Conservation (phyloP, 2,888 invertebrate species). For the Netelia fuscicornis region DNA sequence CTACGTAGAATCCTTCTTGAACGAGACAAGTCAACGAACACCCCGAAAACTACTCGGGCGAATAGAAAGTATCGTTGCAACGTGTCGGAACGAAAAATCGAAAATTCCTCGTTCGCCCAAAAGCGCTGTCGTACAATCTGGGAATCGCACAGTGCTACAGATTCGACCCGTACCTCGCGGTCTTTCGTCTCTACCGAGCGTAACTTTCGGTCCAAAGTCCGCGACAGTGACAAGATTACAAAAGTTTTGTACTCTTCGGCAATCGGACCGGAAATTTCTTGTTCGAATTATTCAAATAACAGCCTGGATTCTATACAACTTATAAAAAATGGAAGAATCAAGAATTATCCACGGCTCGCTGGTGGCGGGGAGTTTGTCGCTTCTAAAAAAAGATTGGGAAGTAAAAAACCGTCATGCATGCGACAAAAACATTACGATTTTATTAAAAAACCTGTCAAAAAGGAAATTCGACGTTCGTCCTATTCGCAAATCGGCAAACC, state of each 20-base stretch:
- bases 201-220: background rate
- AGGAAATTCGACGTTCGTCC: background rate
- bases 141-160: slow-evolving; percentile 57
- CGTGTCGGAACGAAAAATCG: slow-evolving; percentile 67
- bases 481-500: background rate
- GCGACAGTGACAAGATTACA: slow-evolving; percentile 4
- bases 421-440: background rate
- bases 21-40: slow-evolving; percentile 70
- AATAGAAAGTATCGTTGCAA: slow-evolving; percentile 69
- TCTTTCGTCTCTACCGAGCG: slow-evolving; percentile 15
- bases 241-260: slow-evolving; percentile 30
- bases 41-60: slow-evolving; percentile 68
- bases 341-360: slow-evolving; percentile 38
- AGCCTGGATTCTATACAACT: background rate
- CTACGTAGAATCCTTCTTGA: slow-evolving; percentile 70
- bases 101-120: slow-evolving; percentile 1
- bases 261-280: slow-evolving; percentile 1
- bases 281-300: slow-evolving; percentile 33
- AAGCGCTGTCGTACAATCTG: slow-evolving; percentile 57
- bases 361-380: slow-evolving; percentile 59
- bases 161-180: slow-evolving; percentile 40
- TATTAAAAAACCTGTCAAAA: background rate
- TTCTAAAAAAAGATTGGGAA: background rate
- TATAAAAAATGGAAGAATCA: background rate
- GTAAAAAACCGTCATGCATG: background rate